These are phyloP conservation scores for Zygogramma bicolorata DNA, from an alignment of 2,888 invertebrate species.

Conservation along the genomic window DNA sequence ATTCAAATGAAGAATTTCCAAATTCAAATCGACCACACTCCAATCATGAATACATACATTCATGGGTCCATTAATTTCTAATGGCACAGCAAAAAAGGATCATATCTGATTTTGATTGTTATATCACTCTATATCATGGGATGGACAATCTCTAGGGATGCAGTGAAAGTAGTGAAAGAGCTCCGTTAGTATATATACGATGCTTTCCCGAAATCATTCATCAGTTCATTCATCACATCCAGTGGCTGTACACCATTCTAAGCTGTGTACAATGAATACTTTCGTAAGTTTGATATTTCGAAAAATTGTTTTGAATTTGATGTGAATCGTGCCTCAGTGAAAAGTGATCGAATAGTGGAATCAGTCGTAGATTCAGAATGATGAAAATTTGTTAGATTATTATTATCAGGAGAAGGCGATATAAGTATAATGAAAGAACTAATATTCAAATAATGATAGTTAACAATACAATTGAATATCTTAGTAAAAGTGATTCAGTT, in stretches of 20 bases:
- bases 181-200: constrained; percentile 54
- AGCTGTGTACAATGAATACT: constrained; percentile 62
- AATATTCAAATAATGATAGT: too few species aligned
- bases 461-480: too few species aligned
- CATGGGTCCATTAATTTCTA: background rate
- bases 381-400: too few species aligned
- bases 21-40: background rate
- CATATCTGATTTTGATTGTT: constrained; percentile 38
- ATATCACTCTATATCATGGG: constrained; percentile 39
- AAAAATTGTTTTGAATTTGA: constrained; percentile 25
- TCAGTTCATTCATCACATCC: constrained; percentile 55
- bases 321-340: constrained; percentile 9
- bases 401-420: too few species aligned
- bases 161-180: constrained; percentile 59
- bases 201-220: constrained; percentile 51
- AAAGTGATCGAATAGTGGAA: background rate
- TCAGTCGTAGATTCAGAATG: too few species aligned
- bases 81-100: background rate
- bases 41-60: background rate
- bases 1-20: background rate
- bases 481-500: too few species aligned
- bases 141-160: constrained; percentile 51
- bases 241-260: constrained; percentile 50
- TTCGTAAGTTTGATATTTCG: constrained; percentile 58
- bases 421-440: too few species aligned